Base-by-base conservation (phyloP, 2,113 vertebrate genomes). In the Platysteira castanea region DNA sequence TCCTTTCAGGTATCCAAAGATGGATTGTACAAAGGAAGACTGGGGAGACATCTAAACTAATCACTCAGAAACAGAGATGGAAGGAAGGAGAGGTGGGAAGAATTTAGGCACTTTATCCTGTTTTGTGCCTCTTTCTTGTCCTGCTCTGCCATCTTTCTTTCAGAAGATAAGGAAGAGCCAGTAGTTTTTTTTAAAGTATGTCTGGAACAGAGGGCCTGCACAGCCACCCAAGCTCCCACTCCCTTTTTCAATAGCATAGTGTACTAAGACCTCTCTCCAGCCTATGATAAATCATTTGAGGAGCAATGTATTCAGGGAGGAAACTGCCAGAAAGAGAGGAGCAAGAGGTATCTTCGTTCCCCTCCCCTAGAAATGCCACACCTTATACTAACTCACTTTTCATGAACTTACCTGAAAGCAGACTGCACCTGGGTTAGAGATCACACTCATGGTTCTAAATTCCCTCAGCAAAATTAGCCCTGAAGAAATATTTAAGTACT, bases 141-240 rank as follows among this genome's bases (percentile, higher is more conserved):
- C 64, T 75, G 26, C 42, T 61, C 10, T 83, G 4, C 8, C 31
- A 33, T 49, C 15, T 59, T 47, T 54, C 17, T 68, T 64, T 59
- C 49, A 53, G 30, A 84, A 71, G 15, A 17, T 23, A 52, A 52
- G 21, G 19, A 74, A 64, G 26, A 85, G 12, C 0, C 7, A 31
- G 10, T 15, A 11, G 12, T 1, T 27, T 21, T 68, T 47, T 10
- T 23, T 39, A 13, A 41, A 39, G 2, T 5, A 13, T 19, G 3
- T 31, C 54, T 78, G 56, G 37, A 70, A 39, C 27, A 70, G 5
- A 67, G 30, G 24, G 16, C 3, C 56, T 83, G 69, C 8, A 20
- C 7, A 74, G 27, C 12, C 3, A 1, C 12, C 27, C 11, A 41
- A 50, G 13, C 1, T 49, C 10, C 2, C 3, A 22, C 2, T 31